Percentiles rank a stretch among this genome's conserved stretches.
These are phyloP conservation scores for Drosophila infuscata DNA, from an alignment of 2,888 invertebrate genomes.

Conservation along the genomic window DNA sequence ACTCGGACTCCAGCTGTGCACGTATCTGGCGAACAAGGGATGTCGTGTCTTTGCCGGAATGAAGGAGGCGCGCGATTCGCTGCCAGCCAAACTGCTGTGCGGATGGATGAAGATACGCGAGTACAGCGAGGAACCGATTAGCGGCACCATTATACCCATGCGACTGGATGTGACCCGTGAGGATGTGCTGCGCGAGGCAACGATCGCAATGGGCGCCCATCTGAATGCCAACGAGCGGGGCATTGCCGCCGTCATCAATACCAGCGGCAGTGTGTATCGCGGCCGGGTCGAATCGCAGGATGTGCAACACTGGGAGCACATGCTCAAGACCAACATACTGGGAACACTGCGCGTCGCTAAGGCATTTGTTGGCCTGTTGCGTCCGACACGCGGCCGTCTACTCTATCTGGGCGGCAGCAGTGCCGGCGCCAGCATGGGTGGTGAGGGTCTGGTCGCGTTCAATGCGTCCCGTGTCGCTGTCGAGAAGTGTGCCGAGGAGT, in stretches of 20 bases:
- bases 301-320: conserved; percentile 87
- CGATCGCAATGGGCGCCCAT: conserved; percentile 91
- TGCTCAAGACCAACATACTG: conserved; percentile 89
- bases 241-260: conserved; percentile 92
- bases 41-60: conserved; percentile 92
- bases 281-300: conserved; percentile 90
- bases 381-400: conserved; percentile 88
- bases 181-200: conserved; percentile 92
- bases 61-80: conserved; percentile 86
- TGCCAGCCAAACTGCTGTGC: conserved; percentile 87
- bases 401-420: conserved; percentile 88
- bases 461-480: conserved; percentile 90
- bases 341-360: conserved; percentile 91
- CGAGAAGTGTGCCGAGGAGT: conserved; percentile 91
- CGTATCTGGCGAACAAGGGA: conserved; percentile 89
- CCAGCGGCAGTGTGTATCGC: conserved; percentile 91
- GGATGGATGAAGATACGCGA: conserved; percentile 88
- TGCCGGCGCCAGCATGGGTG: conserved; percentile 71
- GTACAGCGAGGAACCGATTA: conserved; percentile 85
- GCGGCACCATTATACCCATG: conserved; percentile 88
- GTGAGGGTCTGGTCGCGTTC: conserved; percentile 87
- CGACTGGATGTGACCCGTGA: conserved; percentile 92
- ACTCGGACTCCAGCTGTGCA: conserved; percentile 91
- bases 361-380: conserved; percentile 90
- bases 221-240: conserved; percentile 94